Percentiles rank a stretch among this genome's conserved stretches.
phyloP scores from a whole-genome alignment of 2,888 invertebrate species.

The Nomada hirtipes region DNA sequence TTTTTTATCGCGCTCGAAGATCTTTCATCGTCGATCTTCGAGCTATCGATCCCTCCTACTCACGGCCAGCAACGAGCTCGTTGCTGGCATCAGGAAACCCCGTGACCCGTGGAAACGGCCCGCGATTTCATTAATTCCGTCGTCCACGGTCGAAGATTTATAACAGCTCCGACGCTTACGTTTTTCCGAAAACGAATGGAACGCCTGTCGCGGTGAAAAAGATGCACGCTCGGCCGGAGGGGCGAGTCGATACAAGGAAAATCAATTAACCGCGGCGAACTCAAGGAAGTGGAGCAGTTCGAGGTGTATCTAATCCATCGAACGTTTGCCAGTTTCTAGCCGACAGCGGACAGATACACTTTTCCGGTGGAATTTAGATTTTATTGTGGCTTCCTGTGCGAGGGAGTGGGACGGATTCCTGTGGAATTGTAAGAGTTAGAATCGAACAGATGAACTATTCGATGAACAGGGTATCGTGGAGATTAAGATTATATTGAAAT shows the following conservation, averaged over 20 bases:
- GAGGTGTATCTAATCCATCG: not conserved
- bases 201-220: conserved; percentile 2
- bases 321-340: not conserved
- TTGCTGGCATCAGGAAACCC: not conserved
- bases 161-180: conserved; percentile 6
- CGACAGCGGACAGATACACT: not conserved
- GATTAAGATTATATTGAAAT: too few relatives aligned
- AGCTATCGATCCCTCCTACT: conserved; percentile 19
- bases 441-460: not conserved
- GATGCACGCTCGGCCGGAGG: not conserved
- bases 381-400: too few relatives aligned
- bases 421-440: too few relatives aligned
- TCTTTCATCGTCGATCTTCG: conserved; percentile 22
- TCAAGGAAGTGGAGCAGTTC: not conserved
- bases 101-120: conserved; percentile 7
- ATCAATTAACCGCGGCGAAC: conserved; percentile 20
- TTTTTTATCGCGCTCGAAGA: conserved; percentile 41
- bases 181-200: not conserved
- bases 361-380: not conserved
- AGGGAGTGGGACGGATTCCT: too few relatives aligned
- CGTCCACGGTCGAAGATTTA: conserved; percentile 5
- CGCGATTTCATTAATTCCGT: conserved; percentile 30
- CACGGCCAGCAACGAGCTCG: not conserved
- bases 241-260: conserved; percentile 15
- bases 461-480: not conserved